Conservation (phyloP, 2,113 vertebrate species). For the Redunca redunca region DNA sequence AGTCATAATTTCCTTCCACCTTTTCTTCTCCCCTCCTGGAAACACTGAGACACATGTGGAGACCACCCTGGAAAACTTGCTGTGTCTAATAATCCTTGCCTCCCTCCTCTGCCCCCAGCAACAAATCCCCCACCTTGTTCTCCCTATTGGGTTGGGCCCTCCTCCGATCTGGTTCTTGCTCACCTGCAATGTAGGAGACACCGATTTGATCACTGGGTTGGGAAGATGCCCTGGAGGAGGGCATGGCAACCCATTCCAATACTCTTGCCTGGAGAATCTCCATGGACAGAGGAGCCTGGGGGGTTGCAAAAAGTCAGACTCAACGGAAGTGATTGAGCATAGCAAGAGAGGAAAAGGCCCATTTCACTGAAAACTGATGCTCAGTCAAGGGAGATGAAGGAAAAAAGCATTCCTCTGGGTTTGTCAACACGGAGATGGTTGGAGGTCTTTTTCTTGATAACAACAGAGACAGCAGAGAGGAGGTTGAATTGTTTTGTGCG, state of each 20-base stretch:
- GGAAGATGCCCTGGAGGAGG: not conserved
- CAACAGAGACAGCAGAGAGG: not conserved
- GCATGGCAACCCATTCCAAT: not conserved
- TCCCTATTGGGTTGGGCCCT: not conserved
- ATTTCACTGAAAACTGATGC: not conserved
- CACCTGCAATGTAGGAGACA: not conserved
- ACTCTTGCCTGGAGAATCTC: not conserved
- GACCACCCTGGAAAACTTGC: not conserved
- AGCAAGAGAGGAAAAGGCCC: not conserved
- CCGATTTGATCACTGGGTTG: not conserved
- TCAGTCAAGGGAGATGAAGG: not conserved
- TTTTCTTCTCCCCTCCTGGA: not conserved
- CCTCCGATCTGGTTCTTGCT: not conserved
- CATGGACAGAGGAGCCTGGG: not conserved
- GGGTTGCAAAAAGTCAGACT: not conserved
- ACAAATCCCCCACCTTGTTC: not conserved
- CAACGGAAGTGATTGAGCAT: not conserved
- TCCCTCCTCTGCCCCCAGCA: not conserved
- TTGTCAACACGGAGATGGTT: not conserved
- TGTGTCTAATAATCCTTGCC: not conserved
- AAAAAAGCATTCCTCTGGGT: not conserved
- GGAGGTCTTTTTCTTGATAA: not conserved
- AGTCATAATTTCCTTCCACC: not conserved
- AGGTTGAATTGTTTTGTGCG: not conserved
- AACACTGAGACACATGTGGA: not conserved